Base-by-base conservation (phyloP, 2,888 invertebrate species). In the Autographa pulchrina region DNA sequence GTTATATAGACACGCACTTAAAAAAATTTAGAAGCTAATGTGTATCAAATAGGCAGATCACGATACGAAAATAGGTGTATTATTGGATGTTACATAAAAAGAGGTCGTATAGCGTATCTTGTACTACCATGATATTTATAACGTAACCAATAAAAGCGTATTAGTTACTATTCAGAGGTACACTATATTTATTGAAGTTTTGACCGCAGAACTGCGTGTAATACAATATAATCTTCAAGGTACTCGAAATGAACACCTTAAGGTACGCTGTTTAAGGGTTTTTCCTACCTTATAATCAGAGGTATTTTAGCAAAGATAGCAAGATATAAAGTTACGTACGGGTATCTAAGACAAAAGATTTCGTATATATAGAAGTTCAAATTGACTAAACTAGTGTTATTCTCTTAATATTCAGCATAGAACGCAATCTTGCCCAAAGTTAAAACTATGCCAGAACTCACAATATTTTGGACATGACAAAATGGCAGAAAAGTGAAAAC, bases 131-230 rank as follows among this genome's bases (percentile, higher is more conserved):
- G 25, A 25, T 35, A 54, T 58, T 65, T 63, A 65, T 62, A 72
- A 77, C 62, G 72, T 20, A 68, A 25, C 61, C 65, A 72, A 77
- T 76, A 65, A 67, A 71, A 56, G 54, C 62, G 68, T 77, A 78
- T 80, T 77, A 78, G 67, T 78, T 81, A 78, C 66, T 52, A 56
- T 41, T 60, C 38, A 59, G 65, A 72, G 69, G 71, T 62, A 67
- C 31, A 73, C 56, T 58, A 68, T 67, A 70, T 66, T 70, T 67
- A 80, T 77, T 69, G 75, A 18, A 25, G 63, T 65, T 70, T 69
- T 31, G 68, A 84, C 85, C 85, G 75, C 85, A 81, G 75, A 74
- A 72, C 70, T 81, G 83, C 32, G 81, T 78, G 80, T 61, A 68
- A 77, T 72, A 61, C 68, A 64, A 73, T 71, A 78, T 43, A 64